These are phyloP conservation scores for Lampris incognitus DNA, from an alignment of 2,113 vertebrate species.

Conservation along the genomic window DNA sequence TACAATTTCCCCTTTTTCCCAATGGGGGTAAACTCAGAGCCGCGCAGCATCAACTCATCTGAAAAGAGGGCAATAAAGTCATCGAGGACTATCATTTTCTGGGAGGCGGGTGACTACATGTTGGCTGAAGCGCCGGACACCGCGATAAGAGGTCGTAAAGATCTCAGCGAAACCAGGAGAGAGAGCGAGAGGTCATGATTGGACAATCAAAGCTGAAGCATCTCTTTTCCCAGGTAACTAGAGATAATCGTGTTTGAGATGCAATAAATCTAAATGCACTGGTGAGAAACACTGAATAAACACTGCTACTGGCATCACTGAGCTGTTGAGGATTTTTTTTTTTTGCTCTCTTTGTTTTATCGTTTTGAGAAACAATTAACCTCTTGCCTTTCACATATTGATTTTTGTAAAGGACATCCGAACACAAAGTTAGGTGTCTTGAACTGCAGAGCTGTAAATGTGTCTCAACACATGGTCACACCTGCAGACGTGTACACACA, in stretches of 20 bases:
- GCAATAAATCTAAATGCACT: conserved; percentile 50
- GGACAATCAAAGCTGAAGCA: conserved; percentile 77
- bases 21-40: conserved; percentile 68
- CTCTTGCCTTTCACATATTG: conserved; percentile 35
- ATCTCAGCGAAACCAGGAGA: conserved; percentile 77
- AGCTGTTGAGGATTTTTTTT: conserved; percentile 12
- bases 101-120: conserved; percentile 84
- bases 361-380: conserved; percentile 33
- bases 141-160: conserved; percentile 88
- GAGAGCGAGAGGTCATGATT: conserved; percentile 83
- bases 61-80: conserved; percentile 86
- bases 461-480: not conserved
- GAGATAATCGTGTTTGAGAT: conserved; percentile 81
- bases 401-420: conserved; percentile 39
- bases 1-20: conserved; percentile 87
- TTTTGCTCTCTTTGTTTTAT: conserved; percentile 13
- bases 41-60: conserved; percentile 89
- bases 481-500: not conserved
- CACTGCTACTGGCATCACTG: conserved; percentile 43
- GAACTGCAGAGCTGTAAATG: not conserved
- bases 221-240: conserved; percentile 82
- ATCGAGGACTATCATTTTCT: conserved; percentile 86
- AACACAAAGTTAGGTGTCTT: conserved; percentile 18
- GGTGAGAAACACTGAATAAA: conserved; percentile 52
- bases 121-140: conserved; percentile 83